These are phyloP conservation scores for Macrotrachela quadricornifera DNA, from an alignment of 1,140 invertebrate genomes.

Conservation along the genomic window DNA sequence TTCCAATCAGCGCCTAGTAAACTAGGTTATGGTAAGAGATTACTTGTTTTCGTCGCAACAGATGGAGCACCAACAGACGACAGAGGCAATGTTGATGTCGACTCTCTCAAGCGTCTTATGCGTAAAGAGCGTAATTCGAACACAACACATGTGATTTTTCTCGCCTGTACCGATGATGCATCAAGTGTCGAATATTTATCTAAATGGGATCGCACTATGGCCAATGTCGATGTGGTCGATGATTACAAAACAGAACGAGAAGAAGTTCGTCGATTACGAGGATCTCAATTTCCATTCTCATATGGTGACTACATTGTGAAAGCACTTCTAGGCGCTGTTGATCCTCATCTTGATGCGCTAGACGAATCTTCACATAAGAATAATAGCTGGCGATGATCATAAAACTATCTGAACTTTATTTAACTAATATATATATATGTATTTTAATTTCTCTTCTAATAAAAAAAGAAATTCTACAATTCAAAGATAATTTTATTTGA, in stretches of 20 bases:
- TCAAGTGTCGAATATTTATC: constrained; percentile 1
- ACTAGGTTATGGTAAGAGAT: not conserved
- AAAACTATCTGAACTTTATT: too few species aligned
- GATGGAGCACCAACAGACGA: constrained; percentile 5
- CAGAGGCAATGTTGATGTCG: too few species aligned
- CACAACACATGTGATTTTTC: not conserved
- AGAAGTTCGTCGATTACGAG: not conserved
- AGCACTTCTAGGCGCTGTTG: not conserved
- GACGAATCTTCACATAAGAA: too few species aligned
- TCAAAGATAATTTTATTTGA: too few species aligned
- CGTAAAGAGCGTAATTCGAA: too few species aligned
- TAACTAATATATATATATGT: too few species aligned
- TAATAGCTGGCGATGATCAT: too few species aligned
- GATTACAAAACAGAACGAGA: not conserved
- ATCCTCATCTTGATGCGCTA: not conserved
- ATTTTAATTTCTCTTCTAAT: too few species aligned
- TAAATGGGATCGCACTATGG: constrained; percentile 1
- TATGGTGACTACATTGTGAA: constrained; percentile 7
- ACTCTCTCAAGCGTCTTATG: too few species aligned
- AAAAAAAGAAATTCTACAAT: too few species aligned
- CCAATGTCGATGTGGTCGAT: constrained; percentile 2
- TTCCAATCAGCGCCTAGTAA: not conserved
- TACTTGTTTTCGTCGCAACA: constrained; percentile 1
- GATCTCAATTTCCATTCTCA: not conserved
- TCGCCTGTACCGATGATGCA: constrained; percentile 5